Base-by-base conservation (phyloP, 1,140 invertebrate species). In the Apocrypta bakeri region DNA sequence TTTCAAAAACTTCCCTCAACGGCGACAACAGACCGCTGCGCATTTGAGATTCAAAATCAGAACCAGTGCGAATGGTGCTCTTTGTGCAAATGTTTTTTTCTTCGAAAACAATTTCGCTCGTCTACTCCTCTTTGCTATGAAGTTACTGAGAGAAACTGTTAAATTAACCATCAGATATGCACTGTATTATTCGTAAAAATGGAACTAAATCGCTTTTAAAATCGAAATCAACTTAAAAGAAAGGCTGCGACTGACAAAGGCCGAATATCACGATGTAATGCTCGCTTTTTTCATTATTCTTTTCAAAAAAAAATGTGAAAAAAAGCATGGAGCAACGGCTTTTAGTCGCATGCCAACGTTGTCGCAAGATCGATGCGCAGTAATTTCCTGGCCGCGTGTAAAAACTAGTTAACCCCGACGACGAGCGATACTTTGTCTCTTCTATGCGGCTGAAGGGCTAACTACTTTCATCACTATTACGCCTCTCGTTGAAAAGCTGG, bases 361-460 rank as follows among this genome's bases (percentile, higher is more conserved):
- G 29, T 1, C 27, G 25, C 48, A 25, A 63, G 27, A 75, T 75
- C 37, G 27, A 75, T 75, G 29, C 27, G 12, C 48, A n/a, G 27
- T 63, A 75, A 75, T 61, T 25, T 63, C 56, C 27, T n/a, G 21
- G 7, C 17, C 6, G 25, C 24, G 63, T 66, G 14, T 66, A 66
- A 66, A 66, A 66, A 66, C 63, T 25, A 66, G 48, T 56, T 56
- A 56, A 56, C 48, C 48, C 48, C 48, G 4, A 21, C 21, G 48
- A 56, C 48, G 48, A 21, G 48, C 25, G 63, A 66, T 66, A 66
- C 63, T 66, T 66, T 66, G 63, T 66, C 63, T 66, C 63, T 8
- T 25, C 63, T 48, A 17, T 7, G 48, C 17, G 3, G 48, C 48
- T 56, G 48, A 56, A 21, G 48, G 48, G 48, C 48, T 56, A 56